Base-by-base conservation (phyloP, 2,888 invertebrate species). In the Adela reaumurella region DNA sequence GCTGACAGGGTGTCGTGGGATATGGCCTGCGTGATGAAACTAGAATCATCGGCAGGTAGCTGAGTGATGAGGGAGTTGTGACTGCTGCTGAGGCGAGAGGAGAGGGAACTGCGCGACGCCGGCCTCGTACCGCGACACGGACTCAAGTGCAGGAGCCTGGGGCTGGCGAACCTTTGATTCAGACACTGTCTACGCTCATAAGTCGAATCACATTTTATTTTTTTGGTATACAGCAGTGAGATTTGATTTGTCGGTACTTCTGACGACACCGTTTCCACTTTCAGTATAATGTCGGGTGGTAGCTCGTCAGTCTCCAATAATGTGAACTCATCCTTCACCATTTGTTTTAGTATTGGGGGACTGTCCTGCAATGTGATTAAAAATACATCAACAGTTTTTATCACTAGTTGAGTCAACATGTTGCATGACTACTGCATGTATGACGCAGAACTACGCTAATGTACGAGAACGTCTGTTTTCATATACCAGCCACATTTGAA, bases 11-110 rank as follows among this genome's bases (percentile, higher is more conserved):
- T 88, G 62, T 92, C 92, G 62, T 92, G 92, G 1, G 92, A 92
- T 79, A 92, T 92, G 28, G 92, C 92, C 62, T 92, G 92, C 1
- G 92, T 92, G 55, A 92, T 92, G 64, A 92, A 92, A 62, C 86
- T 90, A 17, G 92, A 92, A 65, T 92, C 92, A 61, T 92, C 92
- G 1, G 83, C 86, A 69, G 87, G 89, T 59, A 89, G 88, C 52
- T 87, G 84, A 17, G 85, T 83, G 54, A 88, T 85, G 51, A 92
- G 78, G 1, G 92, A 92, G 64, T 92, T 92, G 67, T 93, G 92
- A 50, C 92, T 92, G 63, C 90, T 91, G 45, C 92, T 92, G 17
- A 92, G 78, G 2, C 92, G 83, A 4, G 90, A 90, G 6, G 89
- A 86, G 8, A 91, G 70, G 3, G 91, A 91, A 60, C 84, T 89